A percentile compares a stretch with the other conserved stretches of the same genome.
Evolutionary conservation across 2,797 vertebrate genomes (phyloP).

Genomic region (Synaphobranchus kaupii): DNA sequence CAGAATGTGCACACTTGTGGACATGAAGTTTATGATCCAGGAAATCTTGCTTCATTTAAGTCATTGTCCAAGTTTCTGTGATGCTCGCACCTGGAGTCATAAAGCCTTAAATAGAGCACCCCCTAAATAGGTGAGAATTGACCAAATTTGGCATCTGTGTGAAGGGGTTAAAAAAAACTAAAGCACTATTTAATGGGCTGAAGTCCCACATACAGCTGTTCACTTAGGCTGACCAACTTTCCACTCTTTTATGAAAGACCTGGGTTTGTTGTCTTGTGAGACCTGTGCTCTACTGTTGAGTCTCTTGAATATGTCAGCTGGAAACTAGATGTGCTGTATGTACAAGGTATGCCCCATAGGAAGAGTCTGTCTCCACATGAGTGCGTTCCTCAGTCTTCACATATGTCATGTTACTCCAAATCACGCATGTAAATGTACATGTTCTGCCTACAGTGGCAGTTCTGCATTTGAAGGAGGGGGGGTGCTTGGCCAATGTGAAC

Average conservation of each 20-base stretch:
- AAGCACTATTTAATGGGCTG: neutral
- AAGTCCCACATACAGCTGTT: neutral
- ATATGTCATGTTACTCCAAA: neutral
- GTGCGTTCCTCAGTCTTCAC: neutral
- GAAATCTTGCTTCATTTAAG: too few species aligned
- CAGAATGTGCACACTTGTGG: too few species aligned
- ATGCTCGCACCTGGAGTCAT: too few species aligned
- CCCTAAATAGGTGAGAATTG: too few species aligned
- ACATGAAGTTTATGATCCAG: too few species aligned
- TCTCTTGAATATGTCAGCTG: neutral
- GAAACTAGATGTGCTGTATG: neutral
- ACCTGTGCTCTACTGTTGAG: neutral
- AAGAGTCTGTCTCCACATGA: neutral
- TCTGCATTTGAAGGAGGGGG: slow-evolving; percentile 5
- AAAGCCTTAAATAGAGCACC: too few species aligned
- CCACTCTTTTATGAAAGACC: neutral
- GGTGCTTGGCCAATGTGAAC: neutral
- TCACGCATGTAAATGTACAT: neutral
- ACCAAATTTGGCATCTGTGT: too few species aligned
- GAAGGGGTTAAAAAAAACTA: neutral
- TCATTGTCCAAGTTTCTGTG: too few species aligned
- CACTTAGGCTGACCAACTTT: neutral
- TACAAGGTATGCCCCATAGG: neutral
- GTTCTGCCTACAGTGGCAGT: neutral
- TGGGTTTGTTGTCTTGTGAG: neutral